Evolutionary conservation across 1,140 invertebrate genomes (phyloP).

Genomic region (Hestina assimilis): DNA sequence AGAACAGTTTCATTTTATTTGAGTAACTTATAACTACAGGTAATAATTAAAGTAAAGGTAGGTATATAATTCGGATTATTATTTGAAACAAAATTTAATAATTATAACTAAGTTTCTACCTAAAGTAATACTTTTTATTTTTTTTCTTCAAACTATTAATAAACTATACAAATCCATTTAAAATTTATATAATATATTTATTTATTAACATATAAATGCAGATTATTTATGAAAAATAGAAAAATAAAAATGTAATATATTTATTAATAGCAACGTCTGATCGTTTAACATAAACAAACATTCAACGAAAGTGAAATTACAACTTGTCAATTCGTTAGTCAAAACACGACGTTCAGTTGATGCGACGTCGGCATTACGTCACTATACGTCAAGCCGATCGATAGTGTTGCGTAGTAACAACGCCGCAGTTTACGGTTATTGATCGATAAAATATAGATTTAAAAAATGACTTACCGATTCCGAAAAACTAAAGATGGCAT

Average conservation of each 20-base stretch:
- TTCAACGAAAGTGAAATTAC: slow-evolving; percentile 19
- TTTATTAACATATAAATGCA: background rate
- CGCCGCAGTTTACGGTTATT: slow-evolving; percentile 38
- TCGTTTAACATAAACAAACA: background rate
- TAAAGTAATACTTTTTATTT: no score
- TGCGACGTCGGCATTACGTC: slow-evolving; percentile 37
- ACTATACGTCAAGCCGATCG: slow-evolving; percentile 33
- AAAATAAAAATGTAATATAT: background rate
- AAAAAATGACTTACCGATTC: slow-evolving; percentile 62
- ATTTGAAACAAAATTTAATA: background rate
- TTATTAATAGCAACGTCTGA: background rate
- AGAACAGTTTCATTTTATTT: no score
- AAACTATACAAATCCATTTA: background rate
- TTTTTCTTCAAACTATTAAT: no score
- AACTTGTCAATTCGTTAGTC: slow-evolving; percentile 25
- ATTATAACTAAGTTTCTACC: no score
- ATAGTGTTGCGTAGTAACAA: slow-evolving; percentile 34
- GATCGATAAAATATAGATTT: slow-evolving; percentile 29
- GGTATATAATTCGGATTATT: background rate
- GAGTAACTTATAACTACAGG: no score
- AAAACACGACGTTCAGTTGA: slow-evolving; percentile 27
- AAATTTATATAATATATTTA: background rate
- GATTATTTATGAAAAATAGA: background rate
- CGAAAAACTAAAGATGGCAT: slow-evolving; percentile 73
- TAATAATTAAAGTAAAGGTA: no score